Evolutionary conservation across 2,113 vertebrate genomes (phyloP).

Genomic region (Gorsachius goisagi): DNA sequence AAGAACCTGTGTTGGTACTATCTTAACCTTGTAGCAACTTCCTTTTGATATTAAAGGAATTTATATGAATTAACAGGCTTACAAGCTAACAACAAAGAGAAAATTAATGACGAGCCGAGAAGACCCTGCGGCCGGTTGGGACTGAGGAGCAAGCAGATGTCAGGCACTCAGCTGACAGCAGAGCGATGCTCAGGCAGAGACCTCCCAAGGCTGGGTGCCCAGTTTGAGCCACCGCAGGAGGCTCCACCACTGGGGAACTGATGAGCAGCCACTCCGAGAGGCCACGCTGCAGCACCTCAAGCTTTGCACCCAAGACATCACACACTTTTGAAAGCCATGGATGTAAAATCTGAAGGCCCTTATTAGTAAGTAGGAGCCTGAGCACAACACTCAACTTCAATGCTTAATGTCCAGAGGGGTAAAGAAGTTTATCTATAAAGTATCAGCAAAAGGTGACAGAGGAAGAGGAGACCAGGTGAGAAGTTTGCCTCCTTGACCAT

Average conservation of each 20-base stretch:
- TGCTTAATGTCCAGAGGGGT: too few species aligned
- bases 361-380: not conserved
- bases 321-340: not conserved
- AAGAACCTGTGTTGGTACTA: not conserved
- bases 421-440: not conserved
- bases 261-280: not conserved
- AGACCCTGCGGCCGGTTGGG: fast-evolving
- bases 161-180: not conserved
- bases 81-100: not conserved
- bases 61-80: not conserved
- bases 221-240: not conserved
- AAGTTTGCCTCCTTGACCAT: not conserved
- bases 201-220: fast-evolving
- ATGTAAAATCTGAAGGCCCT: not conserved
- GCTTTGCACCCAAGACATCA: not conserved
- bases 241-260: not conserved
- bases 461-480: not conserved
- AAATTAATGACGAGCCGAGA: not conserved
- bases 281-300: not conserved
- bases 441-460: not conserved
- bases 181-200: not conserved
- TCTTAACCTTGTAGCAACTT: not conserved
- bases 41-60: conserved; percentile 4
- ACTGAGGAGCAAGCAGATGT: not conserved
- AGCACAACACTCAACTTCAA: not conserved